Evolutionary conservation across 2,113 vertebrate genomes (phyloP).

Genomic region (Crotalus viridis): DNA sequence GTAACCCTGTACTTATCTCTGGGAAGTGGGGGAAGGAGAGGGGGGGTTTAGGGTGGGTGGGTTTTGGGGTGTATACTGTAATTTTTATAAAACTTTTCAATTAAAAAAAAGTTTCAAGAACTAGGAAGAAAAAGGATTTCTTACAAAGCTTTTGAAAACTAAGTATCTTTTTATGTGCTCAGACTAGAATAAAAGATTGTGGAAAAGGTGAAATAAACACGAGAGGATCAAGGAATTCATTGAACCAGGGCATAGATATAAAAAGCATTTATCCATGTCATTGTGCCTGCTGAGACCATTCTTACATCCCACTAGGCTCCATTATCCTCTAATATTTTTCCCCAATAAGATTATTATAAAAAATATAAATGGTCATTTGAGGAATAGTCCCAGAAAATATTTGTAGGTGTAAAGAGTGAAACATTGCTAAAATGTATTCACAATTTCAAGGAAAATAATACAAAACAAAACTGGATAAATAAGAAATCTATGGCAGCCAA

Average conservation of each 20-base stretch:
- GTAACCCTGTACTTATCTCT: too few relatives aligned
- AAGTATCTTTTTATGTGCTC: neutral
- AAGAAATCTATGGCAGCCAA: neutral
- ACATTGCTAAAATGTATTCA: neutral
- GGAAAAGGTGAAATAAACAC: neutral
- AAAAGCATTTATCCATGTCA: neutral
- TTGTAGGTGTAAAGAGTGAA: neutral
- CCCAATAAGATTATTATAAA: neutral
- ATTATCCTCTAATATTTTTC: neutral
- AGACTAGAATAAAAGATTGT: neutral
- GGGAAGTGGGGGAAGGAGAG: too few relatives aligned
- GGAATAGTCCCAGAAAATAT: neutral
- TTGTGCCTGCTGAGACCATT: neutral
- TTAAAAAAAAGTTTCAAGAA: neutral
- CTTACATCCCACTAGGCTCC: neutral
- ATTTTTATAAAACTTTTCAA: too few relatives aligned
- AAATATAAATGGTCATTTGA: neutral
- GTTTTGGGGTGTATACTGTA: too few relatives aligned
- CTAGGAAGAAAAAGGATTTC: neutral
- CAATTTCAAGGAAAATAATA: neutral
- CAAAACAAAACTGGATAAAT: neutral
- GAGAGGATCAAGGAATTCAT: neutral
- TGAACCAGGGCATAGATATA: neutral
- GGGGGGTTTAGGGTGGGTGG: too few relatives aligned
- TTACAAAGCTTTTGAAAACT: neutral